These are phyloP conservation scores for Tapirus indicus DNA, from an alignment of 2,797 vertebrate genomes.

Conservation along the genomic window DNA sequence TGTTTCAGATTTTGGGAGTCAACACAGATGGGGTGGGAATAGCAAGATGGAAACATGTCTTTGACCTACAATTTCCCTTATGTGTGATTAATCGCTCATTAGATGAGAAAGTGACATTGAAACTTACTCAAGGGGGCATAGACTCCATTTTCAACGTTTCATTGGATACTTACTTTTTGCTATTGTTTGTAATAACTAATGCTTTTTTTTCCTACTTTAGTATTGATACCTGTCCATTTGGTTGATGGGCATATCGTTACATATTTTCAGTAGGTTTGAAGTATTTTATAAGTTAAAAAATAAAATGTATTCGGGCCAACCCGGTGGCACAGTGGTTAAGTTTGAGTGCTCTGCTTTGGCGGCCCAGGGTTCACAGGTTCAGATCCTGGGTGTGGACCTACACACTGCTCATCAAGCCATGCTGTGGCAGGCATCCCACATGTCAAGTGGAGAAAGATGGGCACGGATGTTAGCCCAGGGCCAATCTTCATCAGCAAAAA, in stretches of 20 bases:
- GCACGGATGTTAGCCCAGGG: too few species aligned
- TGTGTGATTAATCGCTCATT: rapidly evolving
- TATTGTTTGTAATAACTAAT: not conserved
- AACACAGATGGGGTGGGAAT: rapidly evolving
- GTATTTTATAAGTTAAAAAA: not conserved
- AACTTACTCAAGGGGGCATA: rapidly evolving
- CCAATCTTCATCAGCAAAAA: too few species aligned
- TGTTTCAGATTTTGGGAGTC: not conserved
- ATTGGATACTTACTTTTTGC: not conserved
- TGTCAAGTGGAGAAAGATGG: too few species aligned
- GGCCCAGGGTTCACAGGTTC: too few species aligned
- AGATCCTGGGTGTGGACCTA: too few species aligned
- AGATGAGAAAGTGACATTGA: too few species aligned
- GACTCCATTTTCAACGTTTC: rapidly evolving
- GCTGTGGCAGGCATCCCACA: too few species aligned
- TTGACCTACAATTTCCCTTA: rapidly evolving
- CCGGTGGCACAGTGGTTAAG: too few species aligned
- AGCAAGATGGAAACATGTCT: rapidly evolving
- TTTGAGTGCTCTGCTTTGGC: too few species aligned
- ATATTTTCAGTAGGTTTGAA: not conserved
- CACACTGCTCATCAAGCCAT: too few species aligned
- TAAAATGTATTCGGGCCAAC: too few species aligned
- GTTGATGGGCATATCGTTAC: too few species aligned
- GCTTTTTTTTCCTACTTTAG: not conserved
- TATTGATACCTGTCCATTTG: rapidly evolving